Evolutionary conservation across 2,113 vertebrate genomes (phyloP).

Genomic region (Mormyrus iriodes): DNA sequence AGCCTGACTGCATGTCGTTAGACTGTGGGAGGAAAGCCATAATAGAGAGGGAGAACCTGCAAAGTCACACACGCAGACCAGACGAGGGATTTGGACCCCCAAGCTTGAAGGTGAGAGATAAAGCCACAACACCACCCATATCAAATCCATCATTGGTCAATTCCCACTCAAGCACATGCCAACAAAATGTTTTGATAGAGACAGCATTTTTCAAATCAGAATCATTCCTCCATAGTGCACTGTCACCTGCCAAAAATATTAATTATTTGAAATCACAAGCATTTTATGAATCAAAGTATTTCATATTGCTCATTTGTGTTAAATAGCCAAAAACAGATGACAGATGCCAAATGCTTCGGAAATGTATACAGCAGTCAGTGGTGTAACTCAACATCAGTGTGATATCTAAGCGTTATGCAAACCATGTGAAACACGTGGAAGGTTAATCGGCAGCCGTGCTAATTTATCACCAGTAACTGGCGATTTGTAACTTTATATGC

Average conservation of each 20-base stretch:
- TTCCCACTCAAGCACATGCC: background rate
- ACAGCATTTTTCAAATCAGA: background rate
- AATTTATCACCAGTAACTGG: conserved; percentile 7
- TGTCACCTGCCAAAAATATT: background rate
- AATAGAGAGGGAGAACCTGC: no score
- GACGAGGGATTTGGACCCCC: background rate
- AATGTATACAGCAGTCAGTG: background rate
- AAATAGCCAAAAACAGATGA: background rate
- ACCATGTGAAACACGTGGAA: background rate
- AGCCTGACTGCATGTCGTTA: background rate
- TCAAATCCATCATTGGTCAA: background rate
- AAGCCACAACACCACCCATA: background rate
- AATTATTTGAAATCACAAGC: background rate
- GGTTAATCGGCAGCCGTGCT: background rate
- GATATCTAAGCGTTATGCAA: background rate
- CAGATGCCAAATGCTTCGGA: background rate
- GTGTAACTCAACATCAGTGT: background rate
- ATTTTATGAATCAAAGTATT: background rate
- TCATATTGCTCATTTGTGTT: background rate
- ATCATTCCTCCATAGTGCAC: background rate
- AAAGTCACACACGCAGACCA: background rate
- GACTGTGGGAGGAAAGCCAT: background rate
- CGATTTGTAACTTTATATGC: background rate
- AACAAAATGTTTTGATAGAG: background rate
- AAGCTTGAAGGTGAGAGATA: background rate